A percentile compares a stretch with the other conserved stretches of the same genome.
Conservation (phyloP, 2,113 vertebrate species). For the Leiothrix lutea region DNA sequence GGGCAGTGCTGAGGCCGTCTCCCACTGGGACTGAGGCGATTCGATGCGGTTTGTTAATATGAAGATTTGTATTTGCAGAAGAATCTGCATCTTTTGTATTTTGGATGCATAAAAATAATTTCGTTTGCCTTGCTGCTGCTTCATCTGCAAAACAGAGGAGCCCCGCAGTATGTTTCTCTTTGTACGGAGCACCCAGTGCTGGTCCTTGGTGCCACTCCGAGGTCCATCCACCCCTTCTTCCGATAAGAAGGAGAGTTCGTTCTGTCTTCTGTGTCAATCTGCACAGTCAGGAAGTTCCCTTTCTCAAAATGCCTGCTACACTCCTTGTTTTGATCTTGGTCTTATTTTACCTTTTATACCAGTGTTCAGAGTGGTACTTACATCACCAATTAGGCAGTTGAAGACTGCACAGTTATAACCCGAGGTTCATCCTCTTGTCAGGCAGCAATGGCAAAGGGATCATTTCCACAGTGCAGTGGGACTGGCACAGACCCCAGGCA, state of each 20-base stretch:
- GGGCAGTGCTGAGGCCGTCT: too few species aligned
- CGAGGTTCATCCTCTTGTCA: background rate
- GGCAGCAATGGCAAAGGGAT: background rate
- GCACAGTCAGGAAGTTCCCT: background rate
- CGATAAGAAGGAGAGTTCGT: background rate
- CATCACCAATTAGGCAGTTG: background rate
- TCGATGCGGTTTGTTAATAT: background rate
- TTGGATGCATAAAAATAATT: background rate
- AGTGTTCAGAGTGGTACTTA: accelerated
- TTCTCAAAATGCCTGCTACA: background rate
- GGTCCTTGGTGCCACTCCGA: background rate
- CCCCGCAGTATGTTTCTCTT: accelerated
- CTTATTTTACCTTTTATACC: background rate
- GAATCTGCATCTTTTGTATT: background rate
- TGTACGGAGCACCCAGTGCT: accelerated
- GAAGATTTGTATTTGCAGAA: too few species aligned
- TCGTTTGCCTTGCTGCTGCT: background rate
- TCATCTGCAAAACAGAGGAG: background rate
- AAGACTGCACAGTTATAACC: accelerated
- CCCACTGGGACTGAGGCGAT: background rate
- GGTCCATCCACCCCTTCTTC: background rate
- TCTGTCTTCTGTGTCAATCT: background rate
- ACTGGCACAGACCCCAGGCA: background rate
- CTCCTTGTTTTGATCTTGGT: background rate
- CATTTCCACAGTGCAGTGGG: accelerated